Evolutionary conservation across 2,113 vertebrate genomes (phyloP), one percentile per base, ranked within the genome.

Genomic region (Motacilla alba): DNA sequence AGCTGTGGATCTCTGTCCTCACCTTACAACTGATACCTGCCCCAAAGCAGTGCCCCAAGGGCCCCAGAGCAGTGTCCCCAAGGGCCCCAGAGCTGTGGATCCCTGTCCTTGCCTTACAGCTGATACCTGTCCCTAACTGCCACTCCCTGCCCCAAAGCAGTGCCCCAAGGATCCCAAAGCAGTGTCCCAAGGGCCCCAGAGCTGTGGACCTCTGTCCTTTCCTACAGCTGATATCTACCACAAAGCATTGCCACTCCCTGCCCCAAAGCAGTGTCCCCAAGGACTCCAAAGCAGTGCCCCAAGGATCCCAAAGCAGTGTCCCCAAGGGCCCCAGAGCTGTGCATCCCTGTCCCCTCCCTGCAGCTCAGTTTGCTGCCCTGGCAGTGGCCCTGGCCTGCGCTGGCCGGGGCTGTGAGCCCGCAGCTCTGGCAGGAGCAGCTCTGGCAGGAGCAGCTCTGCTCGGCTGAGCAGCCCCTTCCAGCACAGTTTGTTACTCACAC

Each of bases 381-480:
- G 73, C 33, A 27, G 64, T 23, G 52, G 33, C 72, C 22, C 56
- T 56, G 55, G 55, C 55, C n/a, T n/a, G n/a, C n/a, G n/a, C n/a
- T n/a, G n/a, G 85, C 60, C 33, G 64, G 83, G n/a, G 83, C 93
- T 84, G 81, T 33, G 35, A 35, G 35, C 35, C 35, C 35, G 35
- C 35, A 35, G 35, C 35, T 35, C 35, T 35, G 35, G 35, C 35
- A 35, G 35, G 35, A 35, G 35, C 35, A 44, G 77, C 47, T 2
- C 58, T 90, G 95, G 26, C 74, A 85, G 91, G 88, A 93, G 88
- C 67, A 11, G 3, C 2, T 56, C 22, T 5, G 9, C 37, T 80
- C 8, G 8, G 89, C 20, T 91, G 90, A 96, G 31, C 93, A 94
- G 95, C 92, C 95, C 95, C 92, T 94, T 96, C 92, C 95, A 94